Base-by-base conservation (phyloP, 1,140 invertebrate species). In the Ceratosolen solmsi region DNA sequence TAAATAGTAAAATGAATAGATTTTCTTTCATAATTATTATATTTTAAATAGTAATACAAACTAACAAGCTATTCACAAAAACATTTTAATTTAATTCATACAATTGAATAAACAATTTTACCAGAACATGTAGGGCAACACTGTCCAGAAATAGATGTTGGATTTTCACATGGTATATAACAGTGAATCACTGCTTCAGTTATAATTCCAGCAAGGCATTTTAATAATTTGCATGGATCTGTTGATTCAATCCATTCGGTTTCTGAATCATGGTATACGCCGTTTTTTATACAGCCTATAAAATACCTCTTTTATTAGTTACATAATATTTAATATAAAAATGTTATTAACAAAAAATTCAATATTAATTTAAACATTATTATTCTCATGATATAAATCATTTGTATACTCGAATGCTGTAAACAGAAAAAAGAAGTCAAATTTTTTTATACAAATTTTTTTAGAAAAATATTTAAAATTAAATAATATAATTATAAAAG, bases 111-210 rank as follows among this genome's bases (percentile, higher is more conserved):
- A 38, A 33, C 15, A 13, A 25, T 56, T n/a, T 90, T 89, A 94
- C 94, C 95, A 86, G 93, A 91, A 92, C 97, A 98, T 49, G 95
- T 94, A 1, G 96, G 95, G 89, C 97, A 98, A 89, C 97, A 98
- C 84, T 96, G 93, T 56, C 96, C 95, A 27, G 94, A 93, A 20
- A 89, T 88, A 3, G 95, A 93, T 51, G 94, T 90, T 0, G 96
- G 94, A 85, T 95, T 93, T 2, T 92, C 89, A 88, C 97, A 98
- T 0, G 96, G 95, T 22, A 94, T 94, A 87, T 97, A 95, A 88
- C 97, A 98, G 79, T 95, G 94, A 36, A 95, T 92, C 70, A 92
- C 91, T 1, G 96, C 95, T 85, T 95, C 94, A 0, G 96, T 98
- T 78, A 97, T 92, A 36, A 98, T 95, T 15, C 96, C 96, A 25